A percentile compares a stretch with the other conserved stretches of the same genome.
These are phyloP conservation scores for Temnothorax longispinosus DNA, from an alignment of 1,140 invertebrate genomes.

Conservation along the genomic window DNA sequence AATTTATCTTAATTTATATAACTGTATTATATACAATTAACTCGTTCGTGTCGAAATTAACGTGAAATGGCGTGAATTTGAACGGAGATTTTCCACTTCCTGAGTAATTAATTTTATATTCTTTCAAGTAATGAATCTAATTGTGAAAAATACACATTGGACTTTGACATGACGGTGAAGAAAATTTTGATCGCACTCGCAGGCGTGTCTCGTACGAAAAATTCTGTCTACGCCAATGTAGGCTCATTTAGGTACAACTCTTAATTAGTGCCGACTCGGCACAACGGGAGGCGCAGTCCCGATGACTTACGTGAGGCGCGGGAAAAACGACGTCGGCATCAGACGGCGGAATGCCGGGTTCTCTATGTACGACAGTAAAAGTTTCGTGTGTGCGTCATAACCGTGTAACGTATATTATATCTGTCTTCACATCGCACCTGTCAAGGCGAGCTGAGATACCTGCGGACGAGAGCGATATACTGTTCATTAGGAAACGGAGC, in stretches of 20 bases:
- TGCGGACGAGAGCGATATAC: conserved; percentile 19
- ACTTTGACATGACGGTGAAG: too few relatives aligned
- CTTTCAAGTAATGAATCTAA: not conserved
- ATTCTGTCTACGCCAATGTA: conserved; percentile 17
- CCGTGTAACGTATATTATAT: conserved; percentile 46
- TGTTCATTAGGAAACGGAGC: conserved; percentile 22
- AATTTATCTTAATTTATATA: not conserved
- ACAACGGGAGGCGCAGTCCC: conserved; percentile 10
- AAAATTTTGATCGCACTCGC: not conserved
- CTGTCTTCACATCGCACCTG: conserved; percentile 52
- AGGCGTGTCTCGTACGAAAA: not conserved
- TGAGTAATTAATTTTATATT: not conserved
- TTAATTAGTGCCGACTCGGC: conserved; percentile 50
- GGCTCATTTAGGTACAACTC: conserved; percentile 30
- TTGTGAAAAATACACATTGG: not conserved
- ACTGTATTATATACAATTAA: not conserved
- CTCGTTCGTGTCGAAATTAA: not conserved
- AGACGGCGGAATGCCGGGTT: not conserved
- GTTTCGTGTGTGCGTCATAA: conserved; percentile 36
- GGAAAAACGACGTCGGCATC: conserved; percentile 29
- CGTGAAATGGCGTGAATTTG: not conserved
- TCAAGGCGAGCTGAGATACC: conserved; percentile 32
- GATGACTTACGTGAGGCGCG: conserved; percentile 26
- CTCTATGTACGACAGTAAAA: conserved; percentile 22
- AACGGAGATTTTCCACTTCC: not conserved